These are phyloP conservation scores for Poecile montanus DNA, from an alignment of 2,797 vertebrate genomes.

Conservation along the genomic window DNA sequence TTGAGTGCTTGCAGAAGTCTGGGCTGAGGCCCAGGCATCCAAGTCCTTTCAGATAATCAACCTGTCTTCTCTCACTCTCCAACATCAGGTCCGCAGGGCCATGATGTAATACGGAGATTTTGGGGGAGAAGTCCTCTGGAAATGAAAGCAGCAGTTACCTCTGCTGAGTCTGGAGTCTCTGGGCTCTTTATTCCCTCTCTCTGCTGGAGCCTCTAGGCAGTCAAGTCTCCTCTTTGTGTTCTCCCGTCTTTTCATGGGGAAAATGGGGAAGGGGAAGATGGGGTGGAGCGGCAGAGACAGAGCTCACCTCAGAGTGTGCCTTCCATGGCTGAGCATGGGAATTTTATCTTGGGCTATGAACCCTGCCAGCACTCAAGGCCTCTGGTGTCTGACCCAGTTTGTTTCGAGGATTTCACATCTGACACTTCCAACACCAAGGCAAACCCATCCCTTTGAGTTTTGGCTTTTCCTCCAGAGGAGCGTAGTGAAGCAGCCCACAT, in stretches of 20 bases:
- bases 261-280: neutral
- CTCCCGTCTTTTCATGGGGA: rapidly evolving
- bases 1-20: neutral
- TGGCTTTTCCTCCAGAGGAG: neutral
- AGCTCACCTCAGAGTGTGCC: neutral
- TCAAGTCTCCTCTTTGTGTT: neutral
- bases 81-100: neutral
- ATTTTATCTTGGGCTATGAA: neutral
- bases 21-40: neutral
- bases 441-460: neutral
- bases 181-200: neutral
- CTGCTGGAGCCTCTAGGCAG: neutral
- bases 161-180: neutral
- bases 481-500: rapidly evolving
- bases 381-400: neutral
- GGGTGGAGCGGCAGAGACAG: neutral
- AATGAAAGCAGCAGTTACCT: neutral
- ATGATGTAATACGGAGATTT: neutral
- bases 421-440: too few species aligned
- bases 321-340: rapidly evolving
- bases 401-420: neutral
- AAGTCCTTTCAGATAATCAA: neutral
- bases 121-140: neutral
- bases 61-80: neutral
- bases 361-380: neutral